These are phyloP conservation scores for Lucilia cuprina DNA, from an alignment of 1,140 invertebrate species.

Conservation along the genomic window DNA sequence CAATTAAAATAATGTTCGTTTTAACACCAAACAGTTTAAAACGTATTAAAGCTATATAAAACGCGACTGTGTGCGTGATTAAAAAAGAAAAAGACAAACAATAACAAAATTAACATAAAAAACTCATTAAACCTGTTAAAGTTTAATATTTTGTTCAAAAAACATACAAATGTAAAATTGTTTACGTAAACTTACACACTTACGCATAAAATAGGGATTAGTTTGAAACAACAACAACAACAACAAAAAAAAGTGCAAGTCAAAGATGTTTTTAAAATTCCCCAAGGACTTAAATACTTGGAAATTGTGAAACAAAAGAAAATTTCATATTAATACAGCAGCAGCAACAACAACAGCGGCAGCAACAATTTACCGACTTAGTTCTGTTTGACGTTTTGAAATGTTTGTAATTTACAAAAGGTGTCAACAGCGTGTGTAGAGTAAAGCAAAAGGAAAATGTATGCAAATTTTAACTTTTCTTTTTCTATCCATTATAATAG, in stretches of 20 bases:
- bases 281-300: neutral
- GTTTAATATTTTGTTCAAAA: neutral
- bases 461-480: slow-evolving; percentile 2
- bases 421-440: neutral
- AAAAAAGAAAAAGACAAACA: neutral
- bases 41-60: neutral
- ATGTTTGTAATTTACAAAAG: slow-evolving; percentile 1
- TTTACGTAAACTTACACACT: neutral
- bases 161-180: neutral
- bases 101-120: neutral
- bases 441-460: neutral
- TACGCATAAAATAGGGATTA: neutral
- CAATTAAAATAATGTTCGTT: neutral
- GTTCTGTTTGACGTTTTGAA: neutral
- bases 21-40: neutral
- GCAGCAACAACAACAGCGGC: neutral
- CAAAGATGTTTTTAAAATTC: neutral
- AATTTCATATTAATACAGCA: neutral
- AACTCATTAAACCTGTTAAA: neutral
- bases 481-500: neutral
- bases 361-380: neutral
- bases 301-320: neutral
- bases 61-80: neutral
- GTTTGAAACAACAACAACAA: no score
- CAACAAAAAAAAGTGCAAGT: neutral